Evolutionary conservation across 1,140 invertebrate genomes (phyloP).

Genomic region (Heterodera schachtii): DNA sequence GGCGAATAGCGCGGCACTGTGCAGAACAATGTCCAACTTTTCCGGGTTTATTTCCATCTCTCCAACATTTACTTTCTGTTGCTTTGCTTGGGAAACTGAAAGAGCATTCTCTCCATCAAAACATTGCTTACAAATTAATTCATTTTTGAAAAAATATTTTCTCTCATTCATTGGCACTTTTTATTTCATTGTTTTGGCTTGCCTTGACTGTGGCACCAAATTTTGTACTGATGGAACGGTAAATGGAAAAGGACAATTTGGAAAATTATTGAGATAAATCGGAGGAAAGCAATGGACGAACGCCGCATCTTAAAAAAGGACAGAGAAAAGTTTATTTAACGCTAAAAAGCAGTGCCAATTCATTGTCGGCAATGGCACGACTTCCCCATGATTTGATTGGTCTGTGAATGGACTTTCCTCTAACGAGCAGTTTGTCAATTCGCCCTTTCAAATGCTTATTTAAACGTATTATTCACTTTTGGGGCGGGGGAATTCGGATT

Average conservation of each 20-base stretch:
- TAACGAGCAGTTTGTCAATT: background rate
- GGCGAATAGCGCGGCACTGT: slow-evolving; percentile 16
- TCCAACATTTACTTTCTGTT: background rate
- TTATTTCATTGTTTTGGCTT: background rate
- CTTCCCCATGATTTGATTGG: too few species aligned
- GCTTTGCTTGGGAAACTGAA: background rate
- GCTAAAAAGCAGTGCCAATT: background rate
- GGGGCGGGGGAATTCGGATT: background rate
- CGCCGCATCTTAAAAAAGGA: background rate
- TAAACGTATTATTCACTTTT: background rate
- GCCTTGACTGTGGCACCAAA: background rate
- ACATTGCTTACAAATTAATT: background rate
- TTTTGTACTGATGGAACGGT: background rate
- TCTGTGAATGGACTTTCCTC: too few species aligned
- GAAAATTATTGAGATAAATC: background rate
- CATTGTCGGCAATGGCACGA: too few species aligned
- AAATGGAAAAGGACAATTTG: background rate
- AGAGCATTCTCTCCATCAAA: background rate
- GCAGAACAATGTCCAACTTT: slow-evolving; percentile 25
- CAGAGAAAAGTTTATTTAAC: too few species aligned
- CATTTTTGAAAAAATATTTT: background rate
- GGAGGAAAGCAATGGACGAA: background rate
- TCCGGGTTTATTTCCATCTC: slow-evolving; percentile 27
- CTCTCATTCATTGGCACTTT: too few species aligned
- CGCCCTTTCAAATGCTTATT: too few species aligned